Evolutionary conservation across 2,113 vertebrate species (phyloP).

Genomic region (Hyperoodon ampullatus): DNA sequence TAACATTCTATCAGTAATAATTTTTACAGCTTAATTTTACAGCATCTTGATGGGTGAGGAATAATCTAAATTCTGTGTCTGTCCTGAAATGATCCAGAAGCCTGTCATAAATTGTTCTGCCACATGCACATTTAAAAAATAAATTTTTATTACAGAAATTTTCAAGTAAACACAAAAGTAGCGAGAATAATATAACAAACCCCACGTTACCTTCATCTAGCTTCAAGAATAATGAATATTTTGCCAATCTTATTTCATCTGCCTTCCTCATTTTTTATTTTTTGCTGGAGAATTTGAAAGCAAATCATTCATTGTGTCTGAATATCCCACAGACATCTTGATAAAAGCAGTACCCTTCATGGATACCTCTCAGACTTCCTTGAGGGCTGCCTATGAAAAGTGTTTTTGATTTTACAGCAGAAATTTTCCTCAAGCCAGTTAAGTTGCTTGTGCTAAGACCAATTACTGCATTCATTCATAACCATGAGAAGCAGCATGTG

Average conservation of each 20-base stretch:
- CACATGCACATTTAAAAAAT: neutral
- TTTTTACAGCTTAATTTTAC: constrained; percentile 51
- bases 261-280: neutral
- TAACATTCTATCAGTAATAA: neutral
- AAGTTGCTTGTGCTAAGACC: constrained; percentile 41
- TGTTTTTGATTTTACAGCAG: constrained; percentile 62
- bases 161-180: constrained; percentile 34
- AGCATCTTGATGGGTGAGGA: neutral
- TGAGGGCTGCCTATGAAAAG: neutral
- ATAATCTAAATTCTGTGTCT: constrained; percentile 50
- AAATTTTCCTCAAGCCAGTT: constrained; percentile 45
- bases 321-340: neutral
- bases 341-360: neutral
- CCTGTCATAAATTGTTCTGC: constrained; percentile 39
- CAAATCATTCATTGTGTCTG: neutral
- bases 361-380: neutral
- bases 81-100: neutral
- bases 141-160: constrained; percentile 12
- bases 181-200: neutral
- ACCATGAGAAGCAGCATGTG: neutral
- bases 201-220: neutral
- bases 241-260: neutral
- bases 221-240: constrained; percentile 46
- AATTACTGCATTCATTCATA: constrained; percentile 64
- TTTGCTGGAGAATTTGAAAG: constrained; percentile 21